Evolutionary conservation across 2,797 vertebrate species (phyloP), one percentile per base, ranked within the genome.

Genomic region (Gymnoscopelus microlampas): DNA sequence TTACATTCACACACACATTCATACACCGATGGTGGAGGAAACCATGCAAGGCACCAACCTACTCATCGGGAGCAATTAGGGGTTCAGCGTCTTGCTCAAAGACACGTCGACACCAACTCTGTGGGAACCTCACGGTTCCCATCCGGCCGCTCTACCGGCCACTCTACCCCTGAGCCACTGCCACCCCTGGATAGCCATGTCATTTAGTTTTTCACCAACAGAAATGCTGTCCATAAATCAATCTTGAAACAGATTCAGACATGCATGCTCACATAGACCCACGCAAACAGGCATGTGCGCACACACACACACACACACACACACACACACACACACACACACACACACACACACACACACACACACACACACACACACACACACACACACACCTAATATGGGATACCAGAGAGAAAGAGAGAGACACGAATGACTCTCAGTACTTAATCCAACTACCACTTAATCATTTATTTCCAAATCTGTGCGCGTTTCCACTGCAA

Each of bases 381-480:
- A 68, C 23, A 47, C 3, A 53, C 5, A 3, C 23, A 59, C 13
- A 73, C 35, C 59, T 55, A 39, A 39, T 7, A 19, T 53, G 5
- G 61, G 19, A 32, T 0, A 66, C 56, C 35, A 58, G n/a, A 68
- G 39, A 51, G 11, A 59, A 9, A 60, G n/a, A 14, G 19, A 9
- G 3, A 29, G 3, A 49, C 11, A 55, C 13, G 51, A 11, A 72
- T 47, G 0, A 66, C 57, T 83, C 23, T 7, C 44, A 47, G 50
- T 62, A 59, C 74, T 85, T 82, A 81, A 88, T 86, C 82, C 79
- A 85, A 77, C 51, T 60, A 53, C 54, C 53, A 83, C 68, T 83
- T 81, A 85, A 85, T 89, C 69, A 89, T 87, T 88, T 70, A 86
- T 85, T 83, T 84, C 66, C 63, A 86, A 89, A 88, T 86, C 73